phyloP scores from a whole-genome alignment of 2,797 vertebrate genomes.

The Labeo calbasu region DNA sequence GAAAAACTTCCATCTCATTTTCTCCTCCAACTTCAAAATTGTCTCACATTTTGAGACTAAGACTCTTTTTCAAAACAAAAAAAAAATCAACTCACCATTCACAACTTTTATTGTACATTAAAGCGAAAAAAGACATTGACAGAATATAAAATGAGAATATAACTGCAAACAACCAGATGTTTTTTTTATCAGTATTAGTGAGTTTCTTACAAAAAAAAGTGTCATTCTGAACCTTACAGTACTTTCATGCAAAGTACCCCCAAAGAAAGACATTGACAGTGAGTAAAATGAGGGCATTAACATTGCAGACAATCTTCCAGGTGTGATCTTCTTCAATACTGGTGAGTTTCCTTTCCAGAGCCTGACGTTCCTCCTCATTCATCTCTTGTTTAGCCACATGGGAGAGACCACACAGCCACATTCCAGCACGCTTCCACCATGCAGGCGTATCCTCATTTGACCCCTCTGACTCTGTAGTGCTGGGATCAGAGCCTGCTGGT shows the following conservation, averaged over 20 bases:
- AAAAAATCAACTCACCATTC: background rate
- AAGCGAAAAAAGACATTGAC: conserved; percentile 87
- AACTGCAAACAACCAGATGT: conserved; percentile 77
- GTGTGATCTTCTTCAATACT: conserved; percentile 82
- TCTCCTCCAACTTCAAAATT: too few species aligned
- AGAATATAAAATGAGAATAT: conserved; percentile 80
- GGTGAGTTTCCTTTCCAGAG: conserved; percentile 74
- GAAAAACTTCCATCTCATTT: too few species aligned
- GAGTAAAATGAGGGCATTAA: conserved; percentile 86
- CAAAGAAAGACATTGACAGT: conserved; percentile 88
- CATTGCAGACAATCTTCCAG: conserved; percentile 85
- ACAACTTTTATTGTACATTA: conserved; percentile 41
- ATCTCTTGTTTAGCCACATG: conserved; percentile 44
- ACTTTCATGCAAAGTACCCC: conserved; percentile 82
- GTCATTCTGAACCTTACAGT: conserved; percentile 60
- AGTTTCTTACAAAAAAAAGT: conserved; percentile 63
- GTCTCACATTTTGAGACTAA: background rate
- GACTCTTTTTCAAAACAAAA: background rate
- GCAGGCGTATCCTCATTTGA: conserved; percentile 37
- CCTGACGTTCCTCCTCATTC: conserved; percentile 72
- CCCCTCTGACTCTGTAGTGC: background rate
- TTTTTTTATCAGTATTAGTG: conserved; percentile 74
- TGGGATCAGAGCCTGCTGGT: conserved; percentile 6
- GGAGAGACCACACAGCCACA: conserved; percentile 86
- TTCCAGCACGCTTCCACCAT: conserved; percentile 73